These are phyloP conservation scores for Stigmatopora nigra DNA, from an alignment of 2,113 vertebrate species.

Conservation along the genomic window DNA sequence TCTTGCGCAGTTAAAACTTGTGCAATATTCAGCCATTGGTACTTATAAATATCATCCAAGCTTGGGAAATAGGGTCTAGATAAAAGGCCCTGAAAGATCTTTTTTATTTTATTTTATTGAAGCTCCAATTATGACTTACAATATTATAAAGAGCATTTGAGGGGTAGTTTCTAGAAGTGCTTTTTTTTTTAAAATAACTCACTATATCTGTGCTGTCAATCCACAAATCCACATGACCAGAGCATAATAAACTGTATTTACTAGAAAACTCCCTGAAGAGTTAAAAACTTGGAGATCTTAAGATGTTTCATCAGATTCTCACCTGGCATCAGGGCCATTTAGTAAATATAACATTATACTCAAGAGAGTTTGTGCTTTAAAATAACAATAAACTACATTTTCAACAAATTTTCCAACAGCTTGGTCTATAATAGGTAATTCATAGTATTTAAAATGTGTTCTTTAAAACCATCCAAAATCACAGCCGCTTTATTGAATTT, in stretches of 20 bases:
- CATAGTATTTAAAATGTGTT: too few relatives aligned
- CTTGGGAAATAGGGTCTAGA: neutral
- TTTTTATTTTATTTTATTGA: neutral
- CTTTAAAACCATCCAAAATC: too few relatives aligned
- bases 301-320: neutral
- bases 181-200: constrained; percentile 44
- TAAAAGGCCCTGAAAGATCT: neutral
- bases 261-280: constrained; percentile 7
- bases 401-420: too few relatives aligned
- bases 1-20: constrained; percentile 16
- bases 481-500: too few relatives aligned
- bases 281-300: constrained; percentile 2
- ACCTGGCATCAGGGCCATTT: too few relatives aligned
- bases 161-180: constrained; percentile 8
- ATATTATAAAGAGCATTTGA: constrained; percentile 9
- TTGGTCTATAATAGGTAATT: too few relatives aligned
- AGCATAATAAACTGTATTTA: constrained; percentile 20
- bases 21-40: constrained; percentile 17
- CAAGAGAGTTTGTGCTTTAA: too few relatives aligned
- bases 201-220: constrained; percentile 19
- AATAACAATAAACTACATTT: too few relatives aligned
- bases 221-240: constrained; percentile 20
- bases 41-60: constrained; percentile 45
- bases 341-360: too few relatives aligned
- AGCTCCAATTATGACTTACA: neutral